These are phyloP conservation scores for Myotis myotis DNA, from an alignment of 2,797 vertebrate species.

Conservation along the genomic window DNA sequence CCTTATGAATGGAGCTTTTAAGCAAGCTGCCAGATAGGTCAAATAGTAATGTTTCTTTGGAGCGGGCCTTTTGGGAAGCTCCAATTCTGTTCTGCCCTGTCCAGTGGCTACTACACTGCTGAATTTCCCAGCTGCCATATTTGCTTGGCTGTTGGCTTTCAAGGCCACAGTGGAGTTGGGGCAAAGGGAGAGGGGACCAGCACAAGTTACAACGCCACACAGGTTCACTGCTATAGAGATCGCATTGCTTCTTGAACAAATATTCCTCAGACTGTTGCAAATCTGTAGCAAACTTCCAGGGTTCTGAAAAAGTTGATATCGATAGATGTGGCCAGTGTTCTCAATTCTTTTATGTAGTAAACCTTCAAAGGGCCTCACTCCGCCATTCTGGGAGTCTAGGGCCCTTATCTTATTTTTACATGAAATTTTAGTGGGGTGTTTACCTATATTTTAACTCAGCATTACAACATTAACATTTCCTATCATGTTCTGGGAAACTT, in stretches of 20 bases:
- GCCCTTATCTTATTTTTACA: background rate
- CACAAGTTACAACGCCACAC: background rate
- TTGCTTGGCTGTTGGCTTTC: background rate
- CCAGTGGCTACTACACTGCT: background rate
- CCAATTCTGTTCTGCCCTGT: background rate
- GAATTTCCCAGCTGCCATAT: background rate
- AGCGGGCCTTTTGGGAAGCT: background rate
- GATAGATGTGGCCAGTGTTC: background rate
- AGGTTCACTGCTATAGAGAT: background rate
- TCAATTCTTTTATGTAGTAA: background rate
- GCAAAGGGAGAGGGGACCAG: too few species aligned
- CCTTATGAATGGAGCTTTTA: background rate
- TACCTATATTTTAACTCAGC: background rate
- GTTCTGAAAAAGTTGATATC: background rate
- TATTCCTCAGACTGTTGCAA: background rate
- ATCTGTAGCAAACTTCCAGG: background rate
- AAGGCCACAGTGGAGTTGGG: background rate
- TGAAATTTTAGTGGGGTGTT: background rate
- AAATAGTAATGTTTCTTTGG: background rate
- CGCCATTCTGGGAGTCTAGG: background rate
- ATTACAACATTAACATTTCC: background rate
- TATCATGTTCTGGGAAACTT: background rate
- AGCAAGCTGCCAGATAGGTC: background rate
- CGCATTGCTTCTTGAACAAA: background rate
- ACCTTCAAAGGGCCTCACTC: background rate